These are phyloP conservation scores for Philypnodon macrostomus DNA, from an alignment of 2,797 vertebrate genomes.

Conservation along the genomic window DNA sequence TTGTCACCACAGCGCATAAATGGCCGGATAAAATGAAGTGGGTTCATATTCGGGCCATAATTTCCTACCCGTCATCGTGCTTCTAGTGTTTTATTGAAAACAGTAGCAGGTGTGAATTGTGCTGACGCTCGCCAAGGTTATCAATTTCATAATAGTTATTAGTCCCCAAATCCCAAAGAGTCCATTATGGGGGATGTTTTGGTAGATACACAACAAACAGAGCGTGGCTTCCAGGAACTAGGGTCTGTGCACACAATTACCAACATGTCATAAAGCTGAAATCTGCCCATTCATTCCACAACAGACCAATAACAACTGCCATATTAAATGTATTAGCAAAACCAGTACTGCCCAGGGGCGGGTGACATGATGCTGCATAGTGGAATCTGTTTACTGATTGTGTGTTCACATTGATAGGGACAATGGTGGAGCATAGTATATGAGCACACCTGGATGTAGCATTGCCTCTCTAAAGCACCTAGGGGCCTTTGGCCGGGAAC, in stretches of 20 bases:
- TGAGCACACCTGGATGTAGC: no score
- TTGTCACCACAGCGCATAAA: slow-evolving; percentile 38
- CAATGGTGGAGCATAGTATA: no score
- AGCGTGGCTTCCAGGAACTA: slow-evolving; percentile 48
- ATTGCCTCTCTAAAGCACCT: no score
- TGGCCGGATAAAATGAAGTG: slow-evolving; percentile 44
- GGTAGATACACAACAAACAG: slow-evolving; percentile 35
- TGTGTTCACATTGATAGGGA: no score
- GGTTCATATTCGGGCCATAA: slow-evolving; percentile 53
- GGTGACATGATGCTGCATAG: slow-evolving; percentile 17
- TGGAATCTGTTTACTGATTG: no score
- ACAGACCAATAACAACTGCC: slow-evolving; percentile 51
- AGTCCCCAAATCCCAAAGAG: slow-evolving; percentile 52
- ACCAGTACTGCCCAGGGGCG: slow-evolving; percentile 40
- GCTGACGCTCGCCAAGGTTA: slow-evolving; percentile 57
- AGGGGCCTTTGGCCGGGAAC: no score
- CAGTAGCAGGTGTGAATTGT: slow-evolving; percentile 57
- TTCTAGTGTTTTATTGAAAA: slow-evolving; percentile 59
- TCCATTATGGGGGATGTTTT: slow-evolving; percentile 56
- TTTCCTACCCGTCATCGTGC: slow-evolving; percentile 49
- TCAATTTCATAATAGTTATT: slow-evolving; percentile 69
- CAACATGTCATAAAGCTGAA: slow-evolving; percentile 51
- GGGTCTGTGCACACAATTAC: slow-evolving; percentile 58
- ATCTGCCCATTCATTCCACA: slow-evolving; percentile 50
- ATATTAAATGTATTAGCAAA: slow-evolving; percentile 51